These are phyloP conservation scores for Fringilla coelebs DNA, from an alignment of 2,797 vertebrate genomes.

Conservation along the genomic window DNA sequence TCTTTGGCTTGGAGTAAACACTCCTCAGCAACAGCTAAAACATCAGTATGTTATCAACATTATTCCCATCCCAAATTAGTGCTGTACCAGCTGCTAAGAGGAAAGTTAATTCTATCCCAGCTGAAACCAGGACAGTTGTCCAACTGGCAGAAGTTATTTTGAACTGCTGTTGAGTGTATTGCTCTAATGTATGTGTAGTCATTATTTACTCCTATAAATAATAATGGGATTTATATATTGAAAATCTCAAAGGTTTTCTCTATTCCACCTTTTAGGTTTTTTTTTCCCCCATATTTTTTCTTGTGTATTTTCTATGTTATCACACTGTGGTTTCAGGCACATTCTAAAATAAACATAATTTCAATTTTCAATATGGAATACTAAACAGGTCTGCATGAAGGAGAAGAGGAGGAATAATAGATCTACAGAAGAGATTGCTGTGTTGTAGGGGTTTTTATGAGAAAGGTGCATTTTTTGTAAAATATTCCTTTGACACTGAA, in stretches of 20 bases:
- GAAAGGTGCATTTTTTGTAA: conserved; percentile 7
- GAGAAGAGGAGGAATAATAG: background rate
- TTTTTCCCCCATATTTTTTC: background rate
- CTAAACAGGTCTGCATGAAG: background rate
- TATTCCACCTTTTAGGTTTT: background rate
- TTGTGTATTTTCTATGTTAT: background rate
- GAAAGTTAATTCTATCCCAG: background rate
- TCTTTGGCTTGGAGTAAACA: background rate
- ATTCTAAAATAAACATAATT: background rate
- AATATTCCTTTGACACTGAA: conserved; percentile 22
- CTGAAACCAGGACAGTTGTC: background rate
- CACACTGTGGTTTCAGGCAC: background rate
- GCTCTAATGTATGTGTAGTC: background rate
- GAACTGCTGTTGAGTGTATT: background rate
- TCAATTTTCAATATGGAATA: background rate
- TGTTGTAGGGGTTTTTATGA: background rate
- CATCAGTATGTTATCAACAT: background rate
- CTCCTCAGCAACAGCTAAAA: background rate
- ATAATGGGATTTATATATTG: background rate
- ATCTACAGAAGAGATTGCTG: background rate
- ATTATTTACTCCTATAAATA: conserved; percentile 18
- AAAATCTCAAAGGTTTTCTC: background rate
- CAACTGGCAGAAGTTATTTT: background rate
- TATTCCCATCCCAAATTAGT: background rate
- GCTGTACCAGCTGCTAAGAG: background rate